phyloP scores from a whole-genome alignment of 2,888 invertebrate species.

The Ecliptopera silaceata region DNA sequence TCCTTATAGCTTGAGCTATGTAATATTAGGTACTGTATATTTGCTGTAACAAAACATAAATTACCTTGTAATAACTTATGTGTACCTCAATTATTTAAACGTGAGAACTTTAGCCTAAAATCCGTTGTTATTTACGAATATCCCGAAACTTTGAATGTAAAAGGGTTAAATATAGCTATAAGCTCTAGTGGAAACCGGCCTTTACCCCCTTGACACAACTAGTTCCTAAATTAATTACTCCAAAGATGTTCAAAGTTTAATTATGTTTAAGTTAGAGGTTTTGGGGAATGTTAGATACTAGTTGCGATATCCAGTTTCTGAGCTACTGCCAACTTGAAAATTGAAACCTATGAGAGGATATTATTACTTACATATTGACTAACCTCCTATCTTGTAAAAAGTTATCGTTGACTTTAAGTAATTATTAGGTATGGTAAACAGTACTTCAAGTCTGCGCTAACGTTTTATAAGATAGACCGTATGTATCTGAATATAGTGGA shows the following conservation, averaged over 20 bases:
- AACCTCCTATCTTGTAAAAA: background rate
- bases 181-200: background rate
- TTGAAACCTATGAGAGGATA: conserved; percentile 5
- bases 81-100: too few relatives aligned
- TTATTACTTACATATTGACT: background rate
- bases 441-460: too few relatives aligned
- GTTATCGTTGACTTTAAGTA: too few relatives aligned
- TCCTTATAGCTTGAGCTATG: too few relatives aligned
- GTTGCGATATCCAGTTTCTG: conserved; percentile 12
- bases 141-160: background rate
- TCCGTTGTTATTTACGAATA: background rate
- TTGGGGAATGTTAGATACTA: conserved; percentile 5
- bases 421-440: too few relatives aligned
- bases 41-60: too few relatives aligned
- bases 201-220: conserved; percentile 9
- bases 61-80: too few relatives aligned
- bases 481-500: too few relatives aligned
- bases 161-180: background rate
- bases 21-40: too few relatives aligned
- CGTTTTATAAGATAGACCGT: too few relatives aligned
- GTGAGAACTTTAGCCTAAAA: background rate
- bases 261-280: conserved; percentile 16
- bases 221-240: conserved; percentile 22
- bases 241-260: conserved; percentile 22
- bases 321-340: conserved; percentile 5